phyloP scores from a whole-genome alignment of 2,888 invertebrate species.

The Euspilapteryx auroguttella region DNA sequence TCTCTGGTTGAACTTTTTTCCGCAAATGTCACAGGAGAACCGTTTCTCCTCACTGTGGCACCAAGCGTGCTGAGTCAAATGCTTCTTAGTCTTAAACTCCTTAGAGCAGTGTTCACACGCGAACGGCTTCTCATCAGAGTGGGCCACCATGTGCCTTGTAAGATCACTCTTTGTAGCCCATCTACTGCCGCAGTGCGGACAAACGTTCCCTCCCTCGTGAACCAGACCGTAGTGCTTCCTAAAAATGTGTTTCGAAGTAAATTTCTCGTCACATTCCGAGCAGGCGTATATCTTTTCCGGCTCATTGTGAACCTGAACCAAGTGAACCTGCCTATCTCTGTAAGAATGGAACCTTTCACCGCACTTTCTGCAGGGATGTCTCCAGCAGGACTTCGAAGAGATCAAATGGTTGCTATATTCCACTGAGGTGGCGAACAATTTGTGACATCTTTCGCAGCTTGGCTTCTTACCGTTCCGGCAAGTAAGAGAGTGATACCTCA shows the following conservation, averaged over 20 bases:
- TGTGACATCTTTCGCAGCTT: constrained; percentile 30
- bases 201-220: neutral
- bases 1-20: constrained; percentile 1
- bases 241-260: neutral
- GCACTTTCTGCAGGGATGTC: constrained; percentile 9
- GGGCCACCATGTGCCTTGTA: neutral
- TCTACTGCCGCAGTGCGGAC: neutral
- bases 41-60: neutral
- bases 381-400: constrained; percentile 19
- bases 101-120: neutral
- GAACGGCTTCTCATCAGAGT: neutral
- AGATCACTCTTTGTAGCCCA: neutral
- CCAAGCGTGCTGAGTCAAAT: neutral
- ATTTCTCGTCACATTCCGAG: neutral
- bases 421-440: constrained; percentile 38
- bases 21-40: neutral
- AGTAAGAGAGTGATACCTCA: constrained; percentile 30
- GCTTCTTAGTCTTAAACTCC: neutral
- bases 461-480: constrained; percentile 34
- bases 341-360: constrained; percentile 10
- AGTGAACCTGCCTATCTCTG: constrained; percentile 10
- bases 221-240: neutral
- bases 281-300: constrained; percentile 8
- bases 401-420: constrained; percentile 37
- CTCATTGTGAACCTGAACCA: constrained; percentile 8